Evolutionary conservation across 2,888 invertebrate species (phyloP).

Genomic region (Drosophila barbarae): DNA sequence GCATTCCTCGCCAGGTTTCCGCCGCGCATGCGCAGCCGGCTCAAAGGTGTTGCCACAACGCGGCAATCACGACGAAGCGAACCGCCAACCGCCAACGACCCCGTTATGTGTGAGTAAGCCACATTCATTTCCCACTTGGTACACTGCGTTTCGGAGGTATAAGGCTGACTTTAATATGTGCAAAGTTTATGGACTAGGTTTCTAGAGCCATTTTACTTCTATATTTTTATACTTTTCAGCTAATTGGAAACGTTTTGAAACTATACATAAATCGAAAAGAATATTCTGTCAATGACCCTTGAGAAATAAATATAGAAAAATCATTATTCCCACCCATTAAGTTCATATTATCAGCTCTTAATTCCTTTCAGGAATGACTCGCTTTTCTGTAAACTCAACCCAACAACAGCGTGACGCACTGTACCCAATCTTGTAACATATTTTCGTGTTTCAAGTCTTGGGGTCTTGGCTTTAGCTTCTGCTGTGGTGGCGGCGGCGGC

Average conservation of each 20-base stretch:
- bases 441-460: conserved; percentile 14
- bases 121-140: conserved; percentile 34
- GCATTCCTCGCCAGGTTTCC: conserved; percentile 34
- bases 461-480: conserved; percentile 15
- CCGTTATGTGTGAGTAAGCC: conserved; percentile 43
- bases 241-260: not conserved
- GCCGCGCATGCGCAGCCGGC: conserved; percentile 32
- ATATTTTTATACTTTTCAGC: not conserved
- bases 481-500: conserved; percentile 5
- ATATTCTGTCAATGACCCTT: not conserved
- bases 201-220: no score
- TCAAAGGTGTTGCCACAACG: conserved; percentile 44
- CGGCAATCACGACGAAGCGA: conserved; percentile 33
- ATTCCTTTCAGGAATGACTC: not conserved
- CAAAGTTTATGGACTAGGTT: not conserved
- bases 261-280: no score
- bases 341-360: not conserved
- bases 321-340: not conserved
- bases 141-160: conserved; percentile 4
- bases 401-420: conserved; percentile 20
- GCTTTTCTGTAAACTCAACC: conserved; percentile 9
- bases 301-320: not conserved
- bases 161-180: not conserved
- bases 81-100: conserved; percentile 20
- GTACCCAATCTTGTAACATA: conserved; percentile 7